These are phyloP conservation scores for Euphydryas editha DNA, from an alignment of 2,888 invertebrate genomes.

Conservation along the genomic window DNA sequence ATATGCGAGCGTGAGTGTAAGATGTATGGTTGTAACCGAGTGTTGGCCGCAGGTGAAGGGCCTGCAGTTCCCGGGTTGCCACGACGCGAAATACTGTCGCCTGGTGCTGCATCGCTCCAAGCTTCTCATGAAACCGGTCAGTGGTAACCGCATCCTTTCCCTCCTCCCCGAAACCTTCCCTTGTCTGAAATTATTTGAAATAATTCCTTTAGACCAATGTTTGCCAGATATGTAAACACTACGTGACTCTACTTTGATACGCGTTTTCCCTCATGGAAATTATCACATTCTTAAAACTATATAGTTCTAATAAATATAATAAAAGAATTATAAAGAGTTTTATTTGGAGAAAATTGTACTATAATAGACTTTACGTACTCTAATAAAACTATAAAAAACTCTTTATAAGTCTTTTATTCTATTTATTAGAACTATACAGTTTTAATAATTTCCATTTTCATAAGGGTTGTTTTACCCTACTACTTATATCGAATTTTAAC, in stretches of 20 bases:
- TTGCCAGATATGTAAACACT: constrained; percentile 19
- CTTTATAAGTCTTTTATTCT: too few species aligned
- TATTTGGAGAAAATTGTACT: too few species aligned
- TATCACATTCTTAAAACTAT: too few species aligned
- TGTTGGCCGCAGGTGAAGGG: constrained; percentile 94
- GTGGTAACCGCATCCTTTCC: constrained; percentile 65
- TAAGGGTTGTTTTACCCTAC: too few species aligned
- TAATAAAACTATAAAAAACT: too few species aligned
- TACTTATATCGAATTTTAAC: too few species aligned
- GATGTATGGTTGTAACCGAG: constrained; percentile 45
- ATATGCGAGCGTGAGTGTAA: constrained; percentile 29
- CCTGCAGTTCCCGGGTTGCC: constrained; percentile 97
- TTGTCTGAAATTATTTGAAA: constrained; percentile 29
- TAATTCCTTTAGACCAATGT: constrained; percentile 15
- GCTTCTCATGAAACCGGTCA: constrained; percentile 98
- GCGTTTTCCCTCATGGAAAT: too few species aligned
- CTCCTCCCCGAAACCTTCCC: constrained; percentile 11
- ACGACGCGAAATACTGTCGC: constrained; percentile 97
- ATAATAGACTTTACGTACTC: too few species aligned
- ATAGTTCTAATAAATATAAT: too few species aligned
- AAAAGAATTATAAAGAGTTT: too few species aligned
- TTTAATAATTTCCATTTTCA: too few species aligned
- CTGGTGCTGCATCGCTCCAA: constrained; percentile 98
- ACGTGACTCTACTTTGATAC: not conserved
- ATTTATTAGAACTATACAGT: too few species aligned